Conservation (phyloP, 2,797 vertebrate genomes). For the Platyrinchus mystaceus region DNA sequence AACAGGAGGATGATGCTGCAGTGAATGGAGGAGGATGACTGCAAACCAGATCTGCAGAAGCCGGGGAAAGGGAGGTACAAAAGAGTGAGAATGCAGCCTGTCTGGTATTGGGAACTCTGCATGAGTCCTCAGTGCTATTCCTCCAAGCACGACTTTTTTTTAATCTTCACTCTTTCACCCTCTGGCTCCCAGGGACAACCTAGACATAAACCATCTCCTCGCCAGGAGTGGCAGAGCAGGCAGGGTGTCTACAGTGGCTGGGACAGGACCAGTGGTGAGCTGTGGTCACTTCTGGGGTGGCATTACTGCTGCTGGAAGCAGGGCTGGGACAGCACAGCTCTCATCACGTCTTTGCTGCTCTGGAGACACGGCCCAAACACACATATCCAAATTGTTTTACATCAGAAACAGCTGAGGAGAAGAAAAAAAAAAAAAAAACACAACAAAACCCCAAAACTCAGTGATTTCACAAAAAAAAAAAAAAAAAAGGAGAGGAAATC, state of each 20-base stretch:
- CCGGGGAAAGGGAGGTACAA: not conserved
- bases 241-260: not conserved
- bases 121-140: not conserved
- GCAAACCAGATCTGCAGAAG: not conserved
- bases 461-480: not conserved
- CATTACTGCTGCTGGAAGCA: not conserved
- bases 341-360: fast-evolving
- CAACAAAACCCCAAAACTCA: not conserved
- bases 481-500: not conserved
- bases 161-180: not conserved
- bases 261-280: not conserved
- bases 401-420: not conserved
- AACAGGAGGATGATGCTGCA: not conserved
- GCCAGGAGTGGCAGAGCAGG: not conserved
- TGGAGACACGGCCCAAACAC: not conserved
- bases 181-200: not conserved
- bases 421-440: too few species aligned
- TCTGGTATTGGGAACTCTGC: not conserved
- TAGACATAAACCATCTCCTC: not conserved
- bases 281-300: not conserved
- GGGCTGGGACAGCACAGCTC: fast-evolving
- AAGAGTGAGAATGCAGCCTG: not conserved
- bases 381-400: not conserved
- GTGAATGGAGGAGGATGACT: not conserved
- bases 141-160: not conserved